phyloP scores from a whole-genome alignment of 2,113 vertebrate genomes.

The Pachyramphus minor region DNA sequence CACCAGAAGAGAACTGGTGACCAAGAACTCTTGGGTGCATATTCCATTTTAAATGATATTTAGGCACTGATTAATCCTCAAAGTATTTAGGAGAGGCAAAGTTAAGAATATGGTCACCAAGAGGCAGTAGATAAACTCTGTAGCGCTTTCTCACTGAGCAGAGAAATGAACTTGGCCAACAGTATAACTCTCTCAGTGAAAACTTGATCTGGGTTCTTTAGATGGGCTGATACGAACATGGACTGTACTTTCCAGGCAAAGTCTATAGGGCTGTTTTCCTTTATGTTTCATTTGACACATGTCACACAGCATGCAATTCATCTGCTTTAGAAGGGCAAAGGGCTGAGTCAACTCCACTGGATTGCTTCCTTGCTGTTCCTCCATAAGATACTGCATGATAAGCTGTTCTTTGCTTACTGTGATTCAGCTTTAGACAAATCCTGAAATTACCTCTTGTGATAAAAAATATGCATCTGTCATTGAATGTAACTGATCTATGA shows the following conservation, averaged over 20 bases:
- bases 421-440: slow-evolving; percentile 22
- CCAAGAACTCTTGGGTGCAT: not conserved
- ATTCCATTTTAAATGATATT: not conserved
- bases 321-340: not conserved
- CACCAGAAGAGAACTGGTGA: not conserved
- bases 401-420: not conserved
- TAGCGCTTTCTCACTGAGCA: not conserved
- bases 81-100: not conserved
- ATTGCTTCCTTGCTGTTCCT: not conserved
- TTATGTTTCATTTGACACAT: not conserved
- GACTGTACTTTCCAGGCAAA: not conserved
- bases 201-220: not conserved
- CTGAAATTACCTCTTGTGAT: slow-evolving; percentile 14
- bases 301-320: not conserved
- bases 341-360: not conserved
- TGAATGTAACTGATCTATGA: not conserved
- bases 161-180: not conserved
- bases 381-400: not conserved
- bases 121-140: not conserved
- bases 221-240: rapidly evolving
- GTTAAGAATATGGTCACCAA: not conserved
- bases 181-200: not conserved
- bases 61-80: not conserved
- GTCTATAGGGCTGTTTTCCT: not conserved
- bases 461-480: slow-evolving; percentile 30